Conservation (phyloP, 2,888 invertebrate genomes). For the Lasioglossum marginatum region DNA sequence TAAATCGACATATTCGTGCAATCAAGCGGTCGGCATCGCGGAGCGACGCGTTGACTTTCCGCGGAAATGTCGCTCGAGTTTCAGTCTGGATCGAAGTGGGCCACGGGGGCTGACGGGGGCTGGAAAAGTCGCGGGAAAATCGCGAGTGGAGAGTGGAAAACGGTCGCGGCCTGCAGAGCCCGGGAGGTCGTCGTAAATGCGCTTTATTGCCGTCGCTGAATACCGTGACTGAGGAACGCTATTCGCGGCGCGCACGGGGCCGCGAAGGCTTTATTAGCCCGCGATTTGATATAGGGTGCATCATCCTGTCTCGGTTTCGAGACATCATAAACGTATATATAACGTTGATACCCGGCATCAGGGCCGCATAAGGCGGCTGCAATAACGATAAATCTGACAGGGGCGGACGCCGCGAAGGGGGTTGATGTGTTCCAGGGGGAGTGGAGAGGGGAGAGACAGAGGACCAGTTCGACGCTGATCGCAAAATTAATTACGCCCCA, state of each 20-base stretch:
- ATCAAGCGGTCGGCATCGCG: constrained; percentile 10
- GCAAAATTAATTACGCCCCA: constrained; percentile 16
- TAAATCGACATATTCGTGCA: constrained; percentile 39
- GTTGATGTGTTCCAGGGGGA: background rate
- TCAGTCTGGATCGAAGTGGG: constrained; percentile 1
- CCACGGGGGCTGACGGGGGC: constrained; percentile 8
- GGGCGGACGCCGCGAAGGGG: background rate
- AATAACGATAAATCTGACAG: constrained; percentile 34
- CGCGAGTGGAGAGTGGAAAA: constrained; percentile 53
- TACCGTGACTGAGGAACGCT: constrained; percentile 50
- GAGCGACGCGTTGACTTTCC: background rate
- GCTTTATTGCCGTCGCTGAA: constrained; percentile 64
- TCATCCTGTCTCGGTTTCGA: constrained; percentile 58
- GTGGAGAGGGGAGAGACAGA: background rate
- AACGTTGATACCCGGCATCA: constrained; percentile 48
- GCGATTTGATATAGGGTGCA: constrained; percentile 67
- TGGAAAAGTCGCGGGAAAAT: constrained; percentile 48
- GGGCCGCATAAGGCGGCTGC: constrained; percentile 24
- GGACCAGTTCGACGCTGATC: background rate
- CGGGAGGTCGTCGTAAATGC: constrained; percentile 69
- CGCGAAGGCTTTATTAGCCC: constrained; percentile 68
- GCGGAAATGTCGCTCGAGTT: background rate
- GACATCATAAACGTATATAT: constrained; percentile 58
- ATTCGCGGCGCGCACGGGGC: constrained; percentile 57
- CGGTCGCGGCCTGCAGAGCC: constrained; percentile 16